Conservation (phyloP, 2,113 vertebrate genomes). For the Spheniscus mendiculus region DNA sequence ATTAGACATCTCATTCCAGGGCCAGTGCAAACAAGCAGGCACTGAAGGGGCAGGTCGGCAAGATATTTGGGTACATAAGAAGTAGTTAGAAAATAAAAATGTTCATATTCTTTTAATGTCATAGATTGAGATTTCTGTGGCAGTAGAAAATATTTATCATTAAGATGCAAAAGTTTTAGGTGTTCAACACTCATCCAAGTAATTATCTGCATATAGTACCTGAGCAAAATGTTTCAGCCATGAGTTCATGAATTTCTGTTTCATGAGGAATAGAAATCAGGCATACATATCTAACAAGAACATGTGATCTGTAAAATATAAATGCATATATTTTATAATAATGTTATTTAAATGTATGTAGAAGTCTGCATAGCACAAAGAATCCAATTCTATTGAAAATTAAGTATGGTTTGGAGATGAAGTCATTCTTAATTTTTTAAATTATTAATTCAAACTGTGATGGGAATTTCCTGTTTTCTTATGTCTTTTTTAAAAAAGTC, state of each 20-base stretch:
- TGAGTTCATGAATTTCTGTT: neutral
- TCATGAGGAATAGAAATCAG: neutral
- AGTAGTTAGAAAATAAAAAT: neutral
- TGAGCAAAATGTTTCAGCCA: neutral
- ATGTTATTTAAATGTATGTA: neutral
- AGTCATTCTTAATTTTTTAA: neutral
- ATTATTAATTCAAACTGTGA: neutral
- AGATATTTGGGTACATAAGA: neutral
- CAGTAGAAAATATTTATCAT: neutral
- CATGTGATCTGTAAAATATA: neutral
- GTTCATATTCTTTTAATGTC: neutral
- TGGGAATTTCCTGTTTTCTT: neutral
- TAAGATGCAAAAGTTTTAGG: neutral
- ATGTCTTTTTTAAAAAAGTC: neutral
- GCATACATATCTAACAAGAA: neutral
- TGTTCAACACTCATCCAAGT: neutral
- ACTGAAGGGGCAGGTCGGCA: neutral
- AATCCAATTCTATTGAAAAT: neutral
- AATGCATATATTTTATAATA: neutral
- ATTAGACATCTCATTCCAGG: neutral
- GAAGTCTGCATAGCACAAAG: neutral
- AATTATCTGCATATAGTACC: neutral
- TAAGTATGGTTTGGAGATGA: neutral
- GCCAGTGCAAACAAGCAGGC: neutral
- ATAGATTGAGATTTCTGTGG: neutral